Evolutionary conservation across 2,113 vertebrate genomes (phyloP), one percentile per base, ranked within the genome.

Genomic region (Larimichthys polyactis): DNA sequence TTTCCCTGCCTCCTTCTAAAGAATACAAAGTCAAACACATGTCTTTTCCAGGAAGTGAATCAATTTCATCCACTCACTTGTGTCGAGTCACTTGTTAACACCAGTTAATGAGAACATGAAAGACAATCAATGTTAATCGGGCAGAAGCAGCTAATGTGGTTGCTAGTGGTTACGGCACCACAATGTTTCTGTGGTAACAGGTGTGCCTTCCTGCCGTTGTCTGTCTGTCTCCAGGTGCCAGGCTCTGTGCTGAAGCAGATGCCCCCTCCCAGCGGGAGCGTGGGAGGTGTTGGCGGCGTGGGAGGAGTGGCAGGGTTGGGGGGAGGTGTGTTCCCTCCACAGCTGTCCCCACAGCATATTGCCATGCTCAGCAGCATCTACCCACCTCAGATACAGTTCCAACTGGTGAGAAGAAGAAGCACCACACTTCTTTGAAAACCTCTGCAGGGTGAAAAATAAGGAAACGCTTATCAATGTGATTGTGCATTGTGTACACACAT

Each of bases 311-410:
- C 90, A 66, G 94, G 93, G 57, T 93, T 94, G 20, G 94, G 93
- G 52, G 93, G 91, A 71, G 94, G 95, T 43, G 93, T 96, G 63
- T 96, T 96, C 81, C 94, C 95, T 67, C 97, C 97, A 70, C 98
- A 99, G 94, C 96, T 99, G 91, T 99, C 98, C 90, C 97, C 98
- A 64, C 98, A 99, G 90, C 98, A 99, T 85, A 96, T 99, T 82
- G 97, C 98, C 91, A 98, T 99, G 97, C 97, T 99, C 94, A 99
- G 97, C 97, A 98, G 97, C 94, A 97, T 99, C 93, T 98, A 98
- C 87, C 98, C 98, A 49, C 97, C 97, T 74, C 94, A 95, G 80
- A 96, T 98, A 83, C 98, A 99, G 93, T 98, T 99, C 91, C 98
- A 99, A 88, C 94, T 99, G 97, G 98, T 99, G 93, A 97, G 93